Base-by-base conservation (phyloP, 2,888 invertebrate species). In the Colostygia pectinataria region DNA sequence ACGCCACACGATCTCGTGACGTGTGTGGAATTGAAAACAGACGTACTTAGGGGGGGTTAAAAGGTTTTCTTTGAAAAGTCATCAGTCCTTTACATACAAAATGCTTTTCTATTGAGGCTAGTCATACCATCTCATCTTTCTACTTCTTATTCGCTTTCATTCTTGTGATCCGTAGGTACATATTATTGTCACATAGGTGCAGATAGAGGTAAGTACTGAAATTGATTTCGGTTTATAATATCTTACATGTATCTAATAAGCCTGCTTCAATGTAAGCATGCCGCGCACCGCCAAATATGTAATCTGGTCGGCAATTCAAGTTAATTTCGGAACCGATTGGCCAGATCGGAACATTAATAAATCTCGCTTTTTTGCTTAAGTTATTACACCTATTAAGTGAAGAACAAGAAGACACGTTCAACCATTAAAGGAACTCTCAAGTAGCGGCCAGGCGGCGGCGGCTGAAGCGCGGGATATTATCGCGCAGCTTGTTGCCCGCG, bases 401-500 rank as follows among this genome's bases (percentile, higher is more conserved):
- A 76, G 81, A 84, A 83, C 80, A 85, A 82, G 84, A 84, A 86
- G 87, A 89, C 88, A 88, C 88, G 89, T 87, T 80, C 81, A 59
- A 71, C 84, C 82, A 86, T 88, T 87, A 88, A 77, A 81, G 76
- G 74, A 71, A 74, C 74, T 78, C 78, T 77, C 65, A 70, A 72
- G 68, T 65, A 65, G 75, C 74, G 72, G 72, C 73, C 73, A 73
- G 48, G 43, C 40, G 32, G 46, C 36, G 41, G 45, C 10, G 45
- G 45, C 78, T 76, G 82, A 74, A 79, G 81, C 80, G 81, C 74
- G 71, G 85, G 80, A 86, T 90, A 91, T 91, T 91, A 91, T 91
- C 91, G 90, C 90, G 77, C 90, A 87, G 90, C 90, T 91, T 91
- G 91, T 90, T 87, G 84, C 82, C 87, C 88, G 90, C 90, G 89